A percentile compares a stretch with the other conserved stretches of the same genome.
phyloP scores from a whole-genome alignment of 2,113 vertebrate species.

The Galemys pyrenaicus region DNA sequence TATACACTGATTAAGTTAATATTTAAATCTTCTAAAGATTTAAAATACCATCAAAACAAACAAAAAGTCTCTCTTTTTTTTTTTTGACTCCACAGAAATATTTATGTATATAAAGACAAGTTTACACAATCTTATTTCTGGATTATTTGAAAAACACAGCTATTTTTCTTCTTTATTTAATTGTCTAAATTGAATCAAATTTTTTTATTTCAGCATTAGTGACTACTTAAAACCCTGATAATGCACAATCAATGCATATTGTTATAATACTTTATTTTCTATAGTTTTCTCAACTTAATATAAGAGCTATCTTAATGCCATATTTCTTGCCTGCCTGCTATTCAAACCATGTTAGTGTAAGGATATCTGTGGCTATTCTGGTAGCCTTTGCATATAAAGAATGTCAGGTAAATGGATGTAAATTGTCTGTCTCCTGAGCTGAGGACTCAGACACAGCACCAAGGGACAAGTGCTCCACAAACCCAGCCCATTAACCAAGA shows the following conservation, averaged over 20 bases:
- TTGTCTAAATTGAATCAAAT: neutral
- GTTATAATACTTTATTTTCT: neutral
- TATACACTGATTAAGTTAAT: neutral
- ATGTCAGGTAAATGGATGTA: constrained; percentile 66
- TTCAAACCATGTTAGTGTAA: constrained; percentile 48
- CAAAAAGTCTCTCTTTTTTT: constrained; percentile 3
- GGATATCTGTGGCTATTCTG: constrained; percentile 38
- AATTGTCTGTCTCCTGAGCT: constrained; percentile 58
- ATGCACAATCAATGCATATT: neutral
- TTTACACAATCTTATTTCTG: neutral
- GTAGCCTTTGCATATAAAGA: constrained; percentile 38
- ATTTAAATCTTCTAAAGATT: neutral
- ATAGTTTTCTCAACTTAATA: constrained; percentile 26
- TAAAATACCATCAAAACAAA: neutral
- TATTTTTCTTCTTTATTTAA: constrained; percentile 45
- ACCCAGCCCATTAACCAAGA: constrained; percentile 55
- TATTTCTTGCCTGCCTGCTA: constrained; percentile 56
- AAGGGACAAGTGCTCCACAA: constrained; percentile 18
- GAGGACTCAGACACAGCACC: constrained; percentile 16
- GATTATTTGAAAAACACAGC: neutral
- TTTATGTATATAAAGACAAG: neutral
- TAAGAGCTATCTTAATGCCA: constrained; percentile 37
- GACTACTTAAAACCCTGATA: neutral
- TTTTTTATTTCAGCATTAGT: neutral
- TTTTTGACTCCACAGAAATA: neutral